phyloP scores from a whole-genome alignment of 2,113 vertebrate species.

The Piprites chloris region DNA sequence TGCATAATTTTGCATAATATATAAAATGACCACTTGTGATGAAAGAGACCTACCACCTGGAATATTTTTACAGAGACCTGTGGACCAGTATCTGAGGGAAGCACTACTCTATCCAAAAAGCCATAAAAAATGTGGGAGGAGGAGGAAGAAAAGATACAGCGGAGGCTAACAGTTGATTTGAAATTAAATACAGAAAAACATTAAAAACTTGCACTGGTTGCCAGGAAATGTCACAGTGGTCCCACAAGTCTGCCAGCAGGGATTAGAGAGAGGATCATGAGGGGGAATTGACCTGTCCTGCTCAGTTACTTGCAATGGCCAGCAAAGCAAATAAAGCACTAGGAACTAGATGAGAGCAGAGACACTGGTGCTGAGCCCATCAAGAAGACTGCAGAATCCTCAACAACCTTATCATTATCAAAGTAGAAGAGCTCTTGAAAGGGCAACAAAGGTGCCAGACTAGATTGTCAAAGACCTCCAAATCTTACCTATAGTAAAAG shows the following conservation, averaged over 20 bases:
- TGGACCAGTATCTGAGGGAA: neutral
- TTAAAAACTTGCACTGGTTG: neutral
- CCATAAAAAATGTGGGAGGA: neutral
- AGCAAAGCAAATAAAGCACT: neutral
- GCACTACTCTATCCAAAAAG: neutral
- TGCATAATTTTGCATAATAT: neutral
- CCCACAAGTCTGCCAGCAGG: neutral
- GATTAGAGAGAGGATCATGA: neutral
- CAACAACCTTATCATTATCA: neutral
- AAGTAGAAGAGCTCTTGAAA: neutral
- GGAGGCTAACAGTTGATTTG: neutral
- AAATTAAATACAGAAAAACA: neutral
- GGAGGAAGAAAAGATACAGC: neutral
- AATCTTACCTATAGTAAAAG: neutral
- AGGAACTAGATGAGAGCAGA: neutral
- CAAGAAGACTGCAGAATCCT: neutral
- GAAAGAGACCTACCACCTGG: neutral
- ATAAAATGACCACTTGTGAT: neutral
- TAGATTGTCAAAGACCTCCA: neutral
- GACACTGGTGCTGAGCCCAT: neutral
- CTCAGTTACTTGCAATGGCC: neutral
- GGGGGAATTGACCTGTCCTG: neutral
- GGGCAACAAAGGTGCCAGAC: neutral
- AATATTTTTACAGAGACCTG: neutral
- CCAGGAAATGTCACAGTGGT: neutral